Conservation (phyloP, 1,140 invertebrate genomes). For the Trachelipus rathkii region DNA sequence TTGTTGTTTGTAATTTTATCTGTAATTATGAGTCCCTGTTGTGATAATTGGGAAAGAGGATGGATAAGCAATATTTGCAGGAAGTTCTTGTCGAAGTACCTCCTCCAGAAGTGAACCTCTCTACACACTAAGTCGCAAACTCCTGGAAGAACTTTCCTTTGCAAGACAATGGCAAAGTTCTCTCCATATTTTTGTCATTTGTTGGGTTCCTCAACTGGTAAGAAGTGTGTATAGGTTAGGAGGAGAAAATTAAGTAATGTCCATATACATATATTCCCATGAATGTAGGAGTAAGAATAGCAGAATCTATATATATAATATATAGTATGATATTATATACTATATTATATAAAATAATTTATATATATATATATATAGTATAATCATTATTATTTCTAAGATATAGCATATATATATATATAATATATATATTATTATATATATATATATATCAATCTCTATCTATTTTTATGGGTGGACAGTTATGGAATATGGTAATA, state of each 20-base stretch:
- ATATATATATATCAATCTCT: too few relatives aligned
- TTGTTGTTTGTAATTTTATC: conserved; percentile 75
- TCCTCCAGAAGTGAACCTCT: conserved; percentile 48
- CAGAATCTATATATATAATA: not conserved
- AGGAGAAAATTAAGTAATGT: not conserved
- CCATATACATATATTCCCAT: too few relatives aligned
- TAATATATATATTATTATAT: too few relatives aligned
- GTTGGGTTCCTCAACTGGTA: conserved; percentile 84
- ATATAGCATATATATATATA: too few relatives aligned
- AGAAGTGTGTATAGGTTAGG: conserved; percentile 46
- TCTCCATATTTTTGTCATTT: conserved; percentile 76
- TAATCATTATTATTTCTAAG: too few relatives aligned
- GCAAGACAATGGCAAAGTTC: conserved; percentile 75
- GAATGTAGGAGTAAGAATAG: not conserved
- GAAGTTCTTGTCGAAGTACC: conserved; percentile 51
- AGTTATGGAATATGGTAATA: not conserved
- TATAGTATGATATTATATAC: too few relatives aligned
- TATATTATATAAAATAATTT: too few relatives aligned
- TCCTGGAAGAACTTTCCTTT: conserved; percentile 74
- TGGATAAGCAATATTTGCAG: conserved; percentile 55
- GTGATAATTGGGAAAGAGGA: conserved; percentile 52
- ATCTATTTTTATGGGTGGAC: not conserved
- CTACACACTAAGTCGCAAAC: conserved; percentile 43
- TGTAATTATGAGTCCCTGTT: conserved; percentile 72
- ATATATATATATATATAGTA: too few relatives aligned